Base-by-base conservation (phyloP, 2,888 invertebrate species). In the Drosophila bunnanda region DNA sequence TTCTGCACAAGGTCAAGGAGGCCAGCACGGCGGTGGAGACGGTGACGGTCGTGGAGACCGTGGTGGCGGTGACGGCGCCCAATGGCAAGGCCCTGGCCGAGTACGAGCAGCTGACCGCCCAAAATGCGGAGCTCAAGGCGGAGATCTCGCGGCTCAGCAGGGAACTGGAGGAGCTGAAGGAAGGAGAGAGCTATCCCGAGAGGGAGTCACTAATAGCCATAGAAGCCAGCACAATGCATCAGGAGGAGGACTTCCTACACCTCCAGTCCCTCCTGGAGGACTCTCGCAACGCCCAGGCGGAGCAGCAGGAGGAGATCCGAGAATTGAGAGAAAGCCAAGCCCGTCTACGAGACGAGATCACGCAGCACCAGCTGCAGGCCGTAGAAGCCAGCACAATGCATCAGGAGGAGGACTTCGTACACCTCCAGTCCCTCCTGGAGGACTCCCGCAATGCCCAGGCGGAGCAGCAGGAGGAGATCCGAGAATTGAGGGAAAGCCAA, bases 271-370 rank as follows among this genome's bases (percentile, higher is more conserved):
- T 17, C 32, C 57, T 13, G 22, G 56, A 55, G 28, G 59, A 66
- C 15, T 7, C 52, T 2, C 41, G 59, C 20, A 34, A 22, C 4
- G 10, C 30, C 17, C 41, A 32, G n/a, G 12, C 17, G 17, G 39
- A 43, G 25, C 61, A 62, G 8, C 7, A 28, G 9, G 59, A 61
- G 4, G n/a, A 36, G 5, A 52, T 44, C 13, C 13, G 20, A 7
- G 52, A 70, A 10, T 17, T 69, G 36, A 46, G 54, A 2, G 55
- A 62, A 9, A 52, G 20, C 12, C 48, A 77, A 3, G 22, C 25
- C 54, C 67, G 93, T 80, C 89, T 94, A 69, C 90, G 91, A 82
- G 75, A 91, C 9, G 92, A 94, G 90, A 54, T 92, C 43, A 48
- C 59, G n/a, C 76, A 77, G n/a, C 56, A 91, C 0, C 80, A 78